These are phyloP conservation scores for Boloria euphrosyne DNA, from an alignment of 2,888 invertebrate genomes.

Conservation along the genomic window DNA sequence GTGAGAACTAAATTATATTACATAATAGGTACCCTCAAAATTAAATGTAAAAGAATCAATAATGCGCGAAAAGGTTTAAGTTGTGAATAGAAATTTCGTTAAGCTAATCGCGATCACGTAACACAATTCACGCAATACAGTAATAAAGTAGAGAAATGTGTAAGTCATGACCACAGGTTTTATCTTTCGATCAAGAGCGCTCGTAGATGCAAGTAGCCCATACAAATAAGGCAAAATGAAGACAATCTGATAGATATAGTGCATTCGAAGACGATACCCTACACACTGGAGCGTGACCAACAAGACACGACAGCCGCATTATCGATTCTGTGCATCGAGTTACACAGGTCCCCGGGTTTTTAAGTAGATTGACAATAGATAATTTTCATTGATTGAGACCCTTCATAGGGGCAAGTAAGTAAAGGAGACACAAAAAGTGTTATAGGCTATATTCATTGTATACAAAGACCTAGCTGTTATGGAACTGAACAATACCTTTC, in stretches of 20 bases:
- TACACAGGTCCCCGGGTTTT: slow-evolving; percentile 48
- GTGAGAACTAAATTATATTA: slow-evolving; percentile 10
- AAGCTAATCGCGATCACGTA: slow-evolving; percentile 15
- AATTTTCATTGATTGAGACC: slow-evolving; percentile 36
- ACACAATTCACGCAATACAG: slow-evolving; percentile 21
- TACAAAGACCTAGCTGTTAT: slow-evolving; percentile 33
- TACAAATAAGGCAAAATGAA: slow-evolving; percentile 38
- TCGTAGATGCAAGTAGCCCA: slow-evolving; percentile 35
- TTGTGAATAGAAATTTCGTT: slow-evolving; percentile 22
- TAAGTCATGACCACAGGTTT: slow-evolving; percentile 28
- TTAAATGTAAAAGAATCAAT: slow-evolving; percentile 2
- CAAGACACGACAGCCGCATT: slow-evolving; percentile 57
- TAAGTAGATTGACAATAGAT: slow-evolving; percentile 39
- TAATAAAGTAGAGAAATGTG: slow-evolving; percentile 23
- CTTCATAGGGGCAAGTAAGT: slow-evolving; percentile 21
- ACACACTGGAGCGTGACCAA: slow-evolving; percentile 56
- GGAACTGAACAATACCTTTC: slow-evolving; percentile 37
- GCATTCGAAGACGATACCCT: slow-evolving; percentile 44
- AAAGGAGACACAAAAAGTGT: slow-evolving; percentile 11
- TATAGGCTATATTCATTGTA: slow-evolving; percentile 25
- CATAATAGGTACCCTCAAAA: not conserved
- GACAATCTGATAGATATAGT: slow-evolving; percentile 40
- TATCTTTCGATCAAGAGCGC: slow-evolving; percentile 33
- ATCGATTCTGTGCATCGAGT: slow-evolving; percentile 56
- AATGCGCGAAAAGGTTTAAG: slow-evolving; percentile 22